Conservation (phyloP, 2,888 invertebrate species). For the Catocala nupta region DNA sequence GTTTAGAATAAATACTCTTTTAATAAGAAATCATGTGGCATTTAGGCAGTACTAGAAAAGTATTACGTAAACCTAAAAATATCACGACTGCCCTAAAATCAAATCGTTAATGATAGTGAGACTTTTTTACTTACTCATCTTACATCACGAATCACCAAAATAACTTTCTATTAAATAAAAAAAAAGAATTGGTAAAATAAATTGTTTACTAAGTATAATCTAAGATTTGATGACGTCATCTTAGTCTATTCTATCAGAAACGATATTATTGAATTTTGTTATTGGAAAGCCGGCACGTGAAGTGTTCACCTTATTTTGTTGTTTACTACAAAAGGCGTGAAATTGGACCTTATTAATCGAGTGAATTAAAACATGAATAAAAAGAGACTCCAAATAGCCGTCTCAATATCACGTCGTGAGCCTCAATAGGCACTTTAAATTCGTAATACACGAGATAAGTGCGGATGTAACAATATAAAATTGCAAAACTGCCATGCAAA, state of each 20-base stretch:
- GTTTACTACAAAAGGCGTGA: constrained; percentile 51
- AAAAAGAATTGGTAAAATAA: too few relatives aligned
- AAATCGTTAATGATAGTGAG: too few relatives aligned
- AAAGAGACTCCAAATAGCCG: constrained; percentile 53
- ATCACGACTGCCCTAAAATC: too few relatives aligned
- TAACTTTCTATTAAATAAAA: too few relatives aligned
- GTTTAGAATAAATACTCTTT: too few relatives aligned
- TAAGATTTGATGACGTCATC: not conserved
- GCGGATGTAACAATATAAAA: constrained; percentile 25
- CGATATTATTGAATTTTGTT: constrained; percentile 10
- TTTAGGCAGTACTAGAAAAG: too few relatives aligned
- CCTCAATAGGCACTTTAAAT: constrained; percentile 31
- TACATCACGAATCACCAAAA: too few relatives aligned
- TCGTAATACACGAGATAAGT: constrained; percentile 34
- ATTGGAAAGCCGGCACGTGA: constrained; percentile 6
- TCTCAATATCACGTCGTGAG: constrained; percentile 46
- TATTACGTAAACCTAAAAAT: too few relatives aligned
- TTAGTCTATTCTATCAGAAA: not conserved
- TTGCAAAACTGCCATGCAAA: constrained; percentile 22
- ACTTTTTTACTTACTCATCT: too few relatives aligned
- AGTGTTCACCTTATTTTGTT: constrained; percentile 14
- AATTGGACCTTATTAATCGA: constrained; percentile 50
- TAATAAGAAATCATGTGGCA: too few relatives aligned
- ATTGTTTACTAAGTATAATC: too few relatives aligned
- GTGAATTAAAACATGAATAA: constrained; percentile 44